A percentile compares a stretch with the other conserved stretches of the same genome.
phyloP scores from a whole-genome alignment of 2,113 vertebrate genomes.

The Aythya baeri region DNA sequence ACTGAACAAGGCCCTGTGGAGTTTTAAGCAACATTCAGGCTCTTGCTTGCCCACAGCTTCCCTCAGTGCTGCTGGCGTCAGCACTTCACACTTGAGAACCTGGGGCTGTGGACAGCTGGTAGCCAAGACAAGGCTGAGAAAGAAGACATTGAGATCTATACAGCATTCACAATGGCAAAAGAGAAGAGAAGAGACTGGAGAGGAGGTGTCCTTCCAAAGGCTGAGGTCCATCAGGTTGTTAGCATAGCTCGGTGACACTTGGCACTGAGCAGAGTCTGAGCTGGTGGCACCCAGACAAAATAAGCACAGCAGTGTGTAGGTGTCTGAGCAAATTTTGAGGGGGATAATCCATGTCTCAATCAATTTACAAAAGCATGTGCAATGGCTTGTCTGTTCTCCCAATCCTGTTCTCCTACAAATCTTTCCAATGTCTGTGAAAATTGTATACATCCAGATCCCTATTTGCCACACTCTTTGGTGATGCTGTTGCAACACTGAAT shows the following conservation, averaged over 20 bases:
- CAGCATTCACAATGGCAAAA: rapidly evolving
- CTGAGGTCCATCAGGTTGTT: background rate
- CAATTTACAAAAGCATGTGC: background rate
- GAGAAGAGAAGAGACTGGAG: background rate
- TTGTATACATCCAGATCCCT: background rate
- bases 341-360: background rate
- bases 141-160: background rate
- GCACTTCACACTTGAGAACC: background rate
- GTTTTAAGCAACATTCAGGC: rapidly evolving
- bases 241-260: background rate
- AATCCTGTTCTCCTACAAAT: background rate
- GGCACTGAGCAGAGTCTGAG: background rate
- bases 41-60: background rate
- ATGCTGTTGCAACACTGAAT: background rate
- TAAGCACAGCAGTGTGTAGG: background rate
- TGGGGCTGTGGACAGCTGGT: background rate
- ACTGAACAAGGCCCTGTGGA: background rate
- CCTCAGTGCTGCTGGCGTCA: background rate
- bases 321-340: background rate
- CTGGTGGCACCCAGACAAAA: background rate
- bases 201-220: background rate
- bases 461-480: background rate
- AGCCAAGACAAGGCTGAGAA: background rate
- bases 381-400: background rate
- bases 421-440: background rate